Evolutionary conservation across 2,113 vertebrate species (phyloP).

Genomic region (Tautogolabrus adspersus): DNA sequence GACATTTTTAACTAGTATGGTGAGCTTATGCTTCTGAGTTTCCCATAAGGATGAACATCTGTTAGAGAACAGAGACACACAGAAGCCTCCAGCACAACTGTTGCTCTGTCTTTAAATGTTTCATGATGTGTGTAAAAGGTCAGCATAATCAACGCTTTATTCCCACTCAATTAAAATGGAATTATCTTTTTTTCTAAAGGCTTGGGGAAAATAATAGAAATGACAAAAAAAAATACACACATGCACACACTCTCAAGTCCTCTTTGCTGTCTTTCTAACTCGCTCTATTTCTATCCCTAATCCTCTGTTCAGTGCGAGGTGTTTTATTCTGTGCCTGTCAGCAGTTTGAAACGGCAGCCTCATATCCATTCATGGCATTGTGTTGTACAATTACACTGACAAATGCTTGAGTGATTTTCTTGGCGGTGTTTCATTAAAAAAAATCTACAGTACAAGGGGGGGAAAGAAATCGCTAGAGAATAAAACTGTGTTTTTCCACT

Average conservation of each 20-base stretch:
- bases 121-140: slow-evolving; percentile 55
- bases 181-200: slow-evolving; percentile 61
- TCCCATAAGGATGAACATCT: slow-evolving; percentile 5
- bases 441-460: slow-evolving; percentile 66
- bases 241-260: slow-evolving; percentile 40
- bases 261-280: slow-evolving; percentile 63
- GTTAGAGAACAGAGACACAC: neutral
- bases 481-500: slow-evolving; percentile 76
- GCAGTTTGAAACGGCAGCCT: slow-evolving; percentile 81
- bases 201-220: slow-evolving; percentile 50
- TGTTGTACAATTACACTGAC: slow-evolving; percentile 86
- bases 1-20: neutral
- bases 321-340: slow-evolving; percentile 80
- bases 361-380: slow-evolving; percentile 85
- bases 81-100: slow-evolving; percentile 19
- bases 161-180: slow-evolving; percentile 70
- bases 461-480: slow-evolving; percentile 73
- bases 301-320: slow-evolving; percentile 75
- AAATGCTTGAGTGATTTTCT: slow-evolving; percentile 86
- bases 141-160: slow-evolving; percentile 67
- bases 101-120: slow-evolving; percentile 41
- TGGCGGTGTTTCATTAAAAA: slow-evolving; percentile 82
- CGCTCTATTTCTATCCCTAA: slow-evolving; percentile 63
- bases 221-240: slow-evolving; percentile 17
- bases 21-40: slow-evolving; percentile 3